A percentile compares a stretch with the other conserved stretches of the same genome.
Evolutionary conservation across 2,797 vertebrate species (phyloP).

Genomic region (Apodemus agrarius): DNA sequence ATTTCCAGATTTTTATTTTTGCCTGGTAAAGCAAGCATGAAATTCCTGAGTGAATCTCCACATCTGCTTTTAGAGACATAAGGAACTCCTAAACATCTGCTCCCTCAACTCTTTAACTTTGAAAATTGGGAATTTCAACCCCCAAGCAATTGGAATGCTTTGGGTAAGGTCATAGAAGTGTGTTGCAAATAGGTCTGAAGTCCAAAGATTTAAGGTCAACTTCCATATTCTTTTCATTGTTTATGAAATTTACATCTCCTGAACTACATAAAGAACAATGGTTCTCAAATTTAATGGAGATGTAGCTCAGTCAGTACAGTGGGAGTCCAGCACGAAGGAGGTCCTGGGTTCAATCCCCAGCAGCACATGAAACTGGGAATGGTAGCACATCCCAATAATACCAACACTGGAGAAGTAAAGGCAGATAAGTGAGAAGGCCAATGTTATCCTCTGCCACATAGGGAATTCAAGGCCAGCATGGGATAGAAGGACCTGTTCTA

Average conservation of each 20-base stretch:
- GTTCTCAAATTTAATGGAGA: background rate
- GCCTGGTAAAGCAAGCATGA: background rate
- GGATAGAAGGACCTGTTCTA: background rate
- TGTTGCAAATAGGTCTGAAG: slow-evolving; percentile 18
- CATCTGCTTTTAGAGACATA: background rate
- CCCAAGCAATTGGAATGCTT: background rate
- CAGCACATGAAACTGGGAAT: background rate
- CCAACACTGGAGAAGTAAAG: background rate
- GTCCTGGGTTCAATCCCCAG: background rate
- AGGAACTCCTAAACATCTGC: background rate
- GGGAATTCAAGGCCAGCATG: background rate
- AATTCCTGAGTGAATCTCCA: background rate
- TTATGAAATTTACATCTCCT: background rate
- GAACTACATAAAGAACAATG: background rate
- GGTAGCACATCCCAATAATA: background rate
- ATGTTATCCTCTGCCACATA: background rate
- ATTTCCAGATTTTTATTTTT: slow-evolving; percentile 38
- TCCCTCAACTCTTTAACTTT: slow-evolving; percentile 24
- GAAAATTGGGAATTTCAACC: slow-evolving; percentile 17
- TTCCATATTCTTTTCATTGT: slow-evolving; percentile 29
- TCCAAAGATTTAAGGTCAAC: background rate
- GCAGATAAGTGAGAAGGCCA: background rate
- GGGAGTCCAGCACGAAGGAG: background rate
- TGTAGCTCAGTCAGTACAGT: background rate
- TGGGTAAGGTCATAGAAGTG: background rate